Conservation (phyloP, 2,888 invertebrate species). For the Oscheius myriophilus region DNA sequence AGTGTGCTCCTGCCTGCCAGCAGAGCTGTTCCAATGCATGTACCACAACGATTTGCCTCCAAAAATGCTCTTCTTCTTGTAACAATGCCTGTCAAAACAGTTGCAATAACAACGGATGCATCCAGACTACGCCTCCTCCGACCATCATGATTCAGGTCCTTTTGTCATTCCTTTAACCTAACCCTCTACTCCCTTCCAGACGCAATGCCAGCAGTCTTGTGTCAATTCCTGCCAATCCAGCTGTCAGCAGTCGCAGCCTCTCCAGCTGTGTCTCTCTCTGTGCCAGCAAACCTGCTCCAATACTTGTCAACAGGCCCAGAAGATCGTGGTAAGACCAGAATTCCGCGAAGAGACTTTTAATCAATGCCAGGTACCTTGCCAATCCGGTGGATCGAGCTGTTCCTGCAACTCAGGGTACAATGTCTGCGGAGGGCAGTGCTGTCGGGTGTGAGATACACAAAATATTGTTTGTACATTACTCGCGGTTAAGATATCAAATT, state of each 20-base stretch:
- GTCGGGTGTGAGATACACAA: background rate
- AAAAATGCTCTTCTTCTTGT: constrained; percentile 16
- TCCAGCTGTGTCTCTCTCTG: constrained; percentile 18
- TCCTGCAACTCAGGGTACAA: constrained; percentile 9
- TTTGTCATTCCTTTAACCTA: background rate
- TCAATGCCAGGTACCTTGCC: constrained; percentile 1
- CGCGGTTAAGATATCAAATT: too few species aligned
- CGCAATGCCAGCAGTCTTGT: constrained; percentile 17
- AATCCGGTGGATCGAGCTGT: constrained; percentile 4
- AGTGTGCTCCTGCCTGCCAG: constrained; percentile 27
- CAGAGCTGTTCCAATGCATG: constrained; percentile 22
- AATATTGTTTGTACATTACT: too few species aligned
- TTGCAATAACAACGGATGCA: constrained; percentile 5
- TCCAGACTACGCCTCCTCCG: constrained; percentile 4
- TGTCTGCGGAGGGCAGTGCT: constrained; percentile 24
- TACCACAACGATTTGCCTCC: constrained; percentile 14
- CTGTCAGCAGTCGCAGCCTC: constrained; percentile 2
- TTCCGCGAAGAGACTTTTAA: background rate
- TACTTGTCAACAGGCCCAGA: constrained; percentile 23
- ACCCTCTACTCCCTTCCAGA: background rate
- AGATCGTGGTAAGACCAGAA: constrained; percentile 2
- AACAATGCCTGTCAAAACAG: constrained; percentile 12
- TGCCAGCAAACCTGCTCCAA: constrained; percentile 13
- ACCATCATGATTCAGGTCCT: constrained; percentile 11
- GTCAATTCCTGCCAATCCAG: constrained; percentile 8